Conservation (phyloP, 2,113 vertebrate genomes). For the Gnathonemus longibarbis region DNA sequence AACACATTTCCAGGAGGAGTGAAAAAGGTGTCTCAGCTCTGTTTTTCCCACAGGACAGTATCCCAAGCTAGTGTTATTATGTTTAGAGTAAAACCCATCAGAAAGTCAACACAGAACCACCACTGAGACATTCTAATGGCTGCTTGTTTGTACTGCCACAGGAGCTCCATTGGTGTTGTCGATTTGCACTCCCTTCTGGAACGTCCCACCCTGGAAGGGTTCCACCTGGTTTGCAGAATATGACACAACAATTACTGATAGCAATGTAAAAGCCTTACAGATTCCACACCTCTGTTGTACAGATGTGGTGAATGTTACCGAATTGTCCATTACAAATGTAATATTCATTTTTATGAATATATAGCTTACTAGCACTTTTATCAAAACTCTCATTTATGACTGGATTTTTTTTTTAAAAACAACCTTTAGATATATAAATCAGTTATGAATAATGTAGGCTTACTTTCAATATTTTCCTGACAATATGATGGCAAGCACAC, state of each 20-base stretch:
- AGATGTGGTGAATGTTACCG: background rate
- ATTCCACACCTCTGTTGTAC: background rate
- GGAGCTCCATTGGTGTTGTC: background rate
- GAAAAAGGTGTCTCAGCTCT: background rate
- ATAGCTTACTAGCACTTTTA: no score
- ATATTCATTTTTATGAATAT: no score
- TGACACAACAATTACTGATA: background rate
- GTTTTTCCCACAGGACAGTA: background rate
- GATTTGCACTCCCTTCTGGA: background rate
- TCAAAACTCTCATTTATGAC: no score
- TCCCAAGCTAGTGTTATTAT: background rate
- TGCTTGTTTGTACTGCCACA: background rate
- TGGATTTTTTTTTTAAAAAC: no score
- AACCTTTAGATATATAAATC: no score
- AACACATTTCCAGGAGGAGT: background rate
- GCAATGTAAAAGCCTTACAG: background rate
- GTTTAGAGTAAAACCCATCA: background rate
- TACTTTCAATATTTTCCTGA: no score
- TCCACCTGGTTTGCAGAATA: background rate
- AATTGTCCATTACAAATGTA: no score
- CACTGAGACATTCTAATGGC: background rate
- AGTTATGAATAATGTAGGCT: no score
- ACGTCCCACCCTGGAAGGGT: background rate
- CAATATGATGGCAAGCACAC: no score
- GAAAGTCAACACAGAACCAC: background rate